Percentiles rank a stretch among this genome's conserved stretches.
These are phyloP conservation scores for Magallana angulata DNA, from an alignment of 1,140 invertebrate genomes.

Conservation along the genomic window DNA sequence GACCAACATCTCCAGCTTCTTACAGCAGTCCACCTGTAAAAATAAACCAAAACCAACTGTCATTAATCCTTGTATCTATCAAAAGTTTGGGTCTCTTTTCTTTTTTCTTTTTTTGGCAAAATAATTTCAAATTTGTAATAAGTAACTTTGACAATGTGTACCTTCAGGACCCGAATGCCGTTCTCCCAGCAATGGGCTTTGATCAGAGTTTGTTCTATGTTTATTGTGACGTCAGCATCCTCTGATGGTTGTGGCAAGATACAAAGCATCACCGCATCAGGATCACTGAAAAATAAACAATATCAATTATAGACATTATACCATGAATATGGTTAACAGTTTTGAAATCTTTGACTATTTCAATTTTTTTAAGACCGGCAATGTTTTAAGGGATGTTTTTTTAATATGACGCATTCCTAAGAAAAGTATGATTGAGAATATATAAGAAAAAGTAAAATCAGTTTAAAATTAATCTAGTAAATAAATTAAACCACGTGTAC, in stretches of 20 bases:
- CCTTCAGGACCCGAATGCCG: constrained; percentile 70
- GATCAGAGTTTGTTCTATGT: constrained; percentile 73
- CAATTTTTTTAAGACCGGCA: too few relatives aligned
- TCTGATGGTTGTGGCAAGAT: constrained; percentile 63
- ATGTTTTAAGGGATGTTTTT: too few relatives aligned
- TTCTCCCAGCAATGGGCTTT: constrained; percentile 75
- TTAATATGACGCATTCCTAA: too few relatives aligned
- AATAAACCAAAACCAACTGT: background rate
- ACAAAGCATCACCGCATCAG: constrained; percentile 72
- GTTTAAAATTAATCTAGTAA: too few relatives aligned
- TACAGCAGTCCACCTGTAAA: constrained; percentile 43
- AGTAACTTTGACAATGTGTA: constrained; percentile 41
- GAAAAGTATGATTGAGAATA: too few relatives aligned
- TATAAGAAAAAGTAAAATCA: too few relatives aligned
- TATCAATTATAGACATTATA: background rate
- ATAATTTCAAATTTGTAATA: background rate
- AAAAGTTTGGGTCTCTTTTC: background rate
- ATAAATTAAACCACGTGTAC: too few relatives aligned
- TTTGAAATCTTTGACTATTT: background rate
- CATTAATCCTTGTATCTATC: background rate
- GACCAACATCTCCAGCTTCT: constrained; percentile 39
- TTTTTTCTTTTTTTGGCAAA: background rate
- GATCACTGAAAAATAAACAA: constrained; percentile 58
- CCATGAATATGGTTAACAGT: background rate
- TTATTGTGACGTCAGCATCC: constrained; percentile 63